Base-by-base conservation (phyloP, 2,113 vertebrate species). In the Plotosus lineatus region DNA sequence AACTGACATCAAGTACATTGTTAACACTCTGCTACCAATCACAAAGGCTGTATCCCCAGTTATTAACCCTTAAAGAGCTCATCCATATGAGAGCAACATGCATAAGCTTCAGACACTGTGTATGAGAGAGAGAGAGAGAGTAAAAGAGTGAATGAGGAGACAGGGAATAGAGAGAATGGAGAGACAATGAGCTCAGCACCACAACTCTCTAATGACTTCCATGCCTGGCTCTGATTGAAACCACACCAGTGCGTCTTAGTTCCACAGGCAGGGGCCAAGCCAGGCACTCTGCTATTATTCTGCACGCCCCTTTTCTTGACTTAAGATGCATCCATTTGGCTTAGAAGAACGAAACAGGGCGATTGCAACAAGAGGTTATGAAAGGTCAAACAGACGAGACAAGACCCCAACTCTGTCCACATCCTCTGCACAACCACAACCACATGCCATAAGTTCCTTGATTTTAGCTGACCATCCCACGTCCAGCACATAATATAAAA, bases 221-320 rank as follows among this genome's bases (percentile, higher is more conserved):
- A 93, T 92, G 88, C 90, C 80, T 85, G 75, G 69, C 75, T 82
- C 87, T 95, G 94, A 96, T 94, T 94, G 94, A 93, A 92, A 95
- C 93, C 94, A 96, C 91, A 91, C 88, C 87, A 90, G 86, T 87
- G 90, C 93, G 94, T 93, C 93, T 95, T 93, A 91, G 89, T 91
- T 94, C 91, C 88, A 89, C 88, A 84, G 68, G 66, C 83, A 87
- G 87, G 26, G 75, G 66, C 46, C 84, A 82, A 73, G 88, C 88
- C 65, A 60, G 44, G 86, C 86, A 85, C 82, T 86, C 88, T 82
- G 83, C 89, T 65, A 87, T 81, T 87, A 85, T 87, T 84, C 75
- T 82, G 21, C 50, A 63, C 40, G 38, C 69, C 23, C 75, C 58
- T 88, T 56, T 88, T 65, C 79, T 82, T 86, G 85, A 82, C 80